phyloP scores from a whole-genome alignment of 37 sponge, comb jelly and placozoan genomes.

The Axinella damicornis region DNA sequence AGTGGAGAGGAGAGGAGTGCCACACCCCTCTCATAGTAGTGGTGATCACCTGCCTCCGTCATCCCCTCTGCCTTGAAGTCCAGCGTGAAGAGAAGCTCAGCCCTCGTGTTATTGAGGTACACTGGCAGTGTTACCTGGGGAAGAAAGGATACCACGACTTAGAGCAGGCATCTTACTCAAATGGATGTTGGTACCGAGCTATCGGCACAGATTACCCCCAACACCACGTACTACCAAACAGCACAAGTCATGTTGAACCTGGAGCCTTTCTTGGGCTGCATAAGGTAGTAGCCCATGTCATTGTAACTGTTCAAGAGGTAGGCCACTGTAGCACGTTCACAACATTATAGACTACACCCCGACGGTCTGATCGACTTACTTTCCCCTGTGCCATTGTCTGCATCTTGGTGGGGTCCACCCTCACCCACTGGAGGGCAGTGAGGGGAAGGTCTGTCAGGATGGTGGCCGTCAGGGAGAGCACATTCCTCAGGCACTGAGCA shows the following conservation, averaged over 20 bases:
- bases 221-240: too few species aligned
- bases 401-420: conserved; percentile 63
- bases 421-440: conserved; percentile 65
- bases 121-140: conserved; percentile 85
- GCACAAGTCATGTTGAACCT: too few species aligned
- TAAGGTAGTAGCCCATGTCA: background rate
- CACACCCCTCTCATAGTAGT: conserved; percentile 92
- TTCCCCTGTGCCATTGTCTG: conserved; percentile 48
- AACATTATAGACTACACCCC: too few species aligned
- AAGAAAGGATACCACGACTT: too few species aligned
- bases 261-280: too few species aligned
- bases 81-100: conserved; percentile 89
- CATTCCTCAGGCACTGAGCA: conserved; percentile 60
- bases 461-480: conserved; percentile 47
- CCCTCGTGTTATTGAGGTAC: conserved; percentile 81
- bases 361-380: conserved; percentile 36
- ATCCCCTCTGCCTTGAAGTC: conserved; percentile 73
- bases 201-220: too few species aligned
- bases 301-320: background rate
- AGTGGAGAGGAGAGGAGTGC: conserved; percentile 45
- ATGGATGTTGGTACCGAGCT: too few species aligned
- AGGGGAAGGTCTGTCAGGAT: conserved; percentile 74
- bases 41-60: conserved; percentile 47
- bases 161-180: too few species aligned
- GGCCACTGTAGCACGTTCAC: too few species aligned